Evolutionary conservation across 2,888 invertebrate species (phyloP).

Genomic region (Emesis furor): DNA sequence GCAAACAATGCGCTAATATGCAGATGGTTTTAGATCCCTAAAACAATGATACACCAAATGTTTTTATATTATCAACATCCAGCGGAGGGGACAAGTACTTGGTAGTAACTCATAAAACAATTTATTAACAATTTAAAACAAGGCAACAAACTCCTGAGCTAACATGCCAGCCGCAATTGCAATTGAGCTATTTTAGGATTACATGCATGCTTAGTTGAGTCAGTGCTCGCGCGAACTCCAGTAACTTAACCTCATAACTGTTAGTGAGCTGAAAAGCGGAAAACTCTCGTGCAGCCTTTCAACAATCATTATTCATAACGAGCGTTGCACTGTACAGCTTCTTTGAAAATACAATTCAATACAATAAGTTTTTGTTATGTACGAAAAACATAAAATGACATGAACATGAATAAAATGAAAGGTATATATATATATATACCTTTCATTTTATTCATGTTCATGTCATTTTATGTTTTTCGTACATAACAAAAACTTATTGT

Average conservation of each 20-base stretch:
- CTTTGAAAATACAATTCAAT: background rate
- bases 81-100: too few relatives aligned
- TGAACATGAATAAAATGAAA: background rate
- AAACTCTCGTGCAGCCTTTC: background rate
- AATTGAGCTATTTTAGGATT: conserved; percentile 69
- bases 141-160: background rate
- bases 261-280: background rate
- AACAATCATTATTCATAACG: background rate
- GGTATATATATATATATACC: too few relatives aligned
- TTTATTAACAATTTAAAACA: background rate
- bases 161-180: conserved; percentile 52
- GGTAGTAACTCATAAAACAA: too few relatives aligned
- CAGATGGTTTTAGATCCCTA: too few relatives aligned
- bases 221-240: conserved; percentile 33
- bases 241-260: conserved; percentile 20
- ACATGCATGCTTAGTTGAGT: conserved; percentile 58
- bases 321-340: background rate
- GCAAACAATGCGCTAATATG: too few relatives aligned
- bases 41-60: too few relatives aligned
- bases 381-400: background rate
- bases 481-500: background rate
- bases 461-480: background rate
- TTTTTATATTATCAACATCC: too few relatives aligned
- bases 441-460: background rate
- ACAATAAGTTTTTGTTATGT: background rate